phyloP scores from a whole-genome alignment of 2,797 vertebrate genomes.

The Natrix natrix region DNA sequence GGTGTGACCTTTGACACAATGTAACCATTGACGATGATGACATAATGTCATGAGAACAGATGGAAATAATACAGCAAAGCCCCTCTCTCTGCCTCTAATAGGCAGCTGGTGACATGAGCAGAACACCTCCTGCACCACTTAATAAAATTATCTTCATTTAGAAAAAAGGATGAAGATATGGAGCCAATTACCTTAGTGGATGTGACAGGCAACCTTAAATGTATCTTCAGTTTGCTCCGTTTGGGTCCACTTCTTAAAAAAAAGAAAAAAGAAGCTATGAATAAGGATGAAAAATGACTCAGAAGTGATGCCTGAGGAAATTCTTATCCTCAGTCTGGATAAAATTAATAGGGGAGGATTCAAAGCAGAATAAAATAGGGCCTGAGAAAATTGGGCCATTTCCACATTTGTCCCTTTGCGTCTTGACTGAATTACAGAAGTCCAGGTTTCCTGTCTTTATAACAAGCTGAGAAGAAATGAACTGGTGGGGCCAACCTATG shows the following conservation, averaged over 20 bases:
- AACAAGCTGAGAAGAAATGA: slow-evolving; percentile 20
- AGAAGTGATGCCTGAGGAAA: slow-evolving; percentile 63
- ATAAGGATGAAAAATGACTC: slow-evolving; percentile 61
- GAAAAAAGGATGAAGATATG: slow-evolving; percentile 61
- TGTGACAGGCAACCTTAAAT: slow-evolving; percentile 62
- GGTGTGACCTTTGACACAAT: slow-evolving; percentile 35
- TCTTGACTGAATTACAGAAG: slow-evolving; percentile 39
- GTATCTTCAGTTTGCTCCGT: slow-evolving; percentile 44
- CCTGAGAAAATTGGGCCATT: slow-evolving; percentile 6
- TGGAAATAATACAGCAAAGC: slow-evolving; percentile 57
- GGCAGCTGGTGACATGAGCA: slow-evolving; percentile 58
- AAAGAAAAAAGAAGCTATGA: slow-evolving; percentile 35
- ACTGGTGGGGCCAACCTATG: not conserved
- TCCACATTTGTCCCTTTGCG: slow-evolving; percentile 38
- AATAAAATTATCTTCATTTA: slow-evolving; percentile 68
- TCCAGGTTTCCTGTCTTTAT: not conserved
- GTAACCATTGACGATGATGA: slow-evolving; percentile 37
- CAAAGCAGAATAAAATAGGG: slow-evolving; percentile 39
- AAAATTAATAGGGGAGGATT: slow-evolving; percentile 59
- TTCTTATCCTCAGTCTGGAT: slow-evolving; percentile 43
- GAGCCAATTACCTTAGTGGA: slow-evolving; percentile 59
- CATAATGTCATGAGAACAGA: slow-evolving; percentile 54
- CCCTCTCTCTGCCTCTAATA: slow-evolving; percentile 60
- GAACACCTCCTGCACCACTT: slow-evolving; percentile 59
- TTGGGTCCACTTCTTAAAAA: slow-evolving; percentile 56